Percentiles rank a stretch among this genome's conserved stretches.
These are phyloP conservation scores for Anhinga rufa DNA, from an alignment of 2,113 vertebrate genomes.

Conservation along the genomic window DNA sequence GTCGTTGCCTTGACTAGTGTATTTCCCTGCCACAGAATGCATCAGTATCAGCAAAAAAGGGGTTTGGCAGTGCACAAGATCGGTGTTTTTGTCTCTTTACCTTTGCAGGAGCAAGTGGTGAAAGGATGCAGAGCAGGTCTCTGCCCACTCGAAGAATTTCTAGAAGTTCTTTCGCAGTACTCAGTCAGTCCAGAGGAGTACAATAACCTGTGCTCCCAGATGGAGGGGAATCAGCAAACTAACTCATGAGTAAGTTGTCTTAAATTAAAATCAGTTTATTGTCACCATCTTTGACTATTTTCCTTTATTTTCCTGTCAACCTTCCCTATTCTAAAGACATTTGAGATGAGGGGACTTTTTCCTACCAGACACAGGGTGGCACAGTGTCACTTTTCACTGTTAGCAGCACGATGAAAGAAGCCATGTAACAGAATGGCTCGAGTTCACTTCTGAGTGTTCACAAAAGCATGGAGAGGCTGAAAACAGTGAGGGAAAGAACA, in stretches of 20 bases:
- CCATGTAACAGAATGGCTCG: background rate
- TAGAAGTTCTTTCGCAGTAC: constrained; percentile 73
- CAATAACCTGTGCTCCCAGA: constrained; percentile 70
- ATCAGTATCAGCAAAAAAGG: background rate
- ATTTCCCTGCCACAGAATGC: background rate
- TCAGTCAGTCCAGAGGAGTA: constrained; percentile 74
- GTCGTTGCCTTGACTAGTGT: background rate
- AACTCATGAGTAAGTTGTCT: background rate
- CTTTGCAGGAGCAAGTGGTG: constrained; percentile 81
- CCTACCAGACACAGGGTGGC: constrained; percentile 5
- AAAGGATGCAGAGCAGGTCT: constrained; percentile 82
- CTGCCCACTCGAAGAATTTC: constrained; percentile 87
- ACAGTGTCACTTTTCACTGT: constrained; percentile 2
- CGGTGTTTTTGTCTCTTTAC: background rate
- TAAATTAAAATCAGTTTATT: constrained; percentile 55
- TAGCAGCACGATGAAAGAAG: background rate
- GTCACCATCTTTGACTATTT: background rate
- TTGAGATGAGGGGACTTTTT: background rate
- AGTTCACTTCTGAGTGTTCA: background rate
- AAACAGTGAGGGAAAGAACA: background rate
- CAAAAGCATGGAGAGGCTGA: background rate
- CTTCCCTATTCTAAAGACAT: background rate
- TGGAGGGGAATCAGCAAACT: background rate
- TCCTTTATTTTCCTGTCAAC: background rate
- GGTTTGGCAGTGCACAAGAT: background rate